Evolutionary conservation across 2,888 invertebrate species (phyloP).

Genomic region (Agrilus biguttatus): DNA sequence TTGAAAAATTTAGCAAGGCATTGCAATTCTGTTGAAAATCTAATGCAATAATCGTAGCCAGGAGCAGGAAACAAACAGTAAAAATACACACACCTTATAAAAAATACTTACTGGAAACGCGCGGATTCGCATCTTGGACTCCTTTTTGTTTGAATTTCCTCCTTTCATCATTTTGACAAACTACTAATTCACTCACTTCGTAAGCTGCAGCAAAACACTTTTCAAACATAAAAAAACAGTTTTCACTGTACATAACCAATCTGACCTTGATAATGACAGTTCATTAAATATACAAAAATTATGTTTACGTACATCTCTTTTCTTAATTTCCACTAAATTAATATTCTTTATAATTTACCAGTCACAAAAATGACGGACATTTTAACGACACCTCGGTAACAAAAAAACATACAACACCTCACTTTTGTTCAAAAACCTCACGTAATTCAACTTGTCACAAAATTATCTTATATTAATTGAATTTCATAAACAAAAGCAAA

Average conservation of each 20-base stretch:
- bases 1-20: too few relatives aligned
- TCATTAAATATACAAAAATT: slow-evolving; percentile 10
- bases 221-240: slow-evolving; percentile 14
- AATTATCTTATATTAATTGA: too few relatives aligned
- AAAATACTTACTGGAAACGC: slow-evolving; percentile 84
- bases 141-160: slow-evolving; percentile 70
- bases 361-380: too few relatives aligned
- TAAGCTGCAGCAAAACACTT: slow-evolving; percentile 8
- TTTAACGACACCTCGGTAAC: too few relatives aligned
- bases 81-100: not conserved
- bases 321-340: slow-evolving; percentile 3
- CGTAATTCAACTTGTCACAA: too few relatives aligned
- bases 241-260: slow-evolving; percentile 16
- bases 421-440: too few relatives aligned
- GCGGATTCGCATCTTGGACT: slow-evolving; percentile 94
- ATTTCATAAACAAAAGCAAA: too few relatives aligned
- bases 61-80: not conserved
- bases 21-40: not conserved
- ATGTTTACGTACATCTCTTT: slow-evolving; percentile 5
- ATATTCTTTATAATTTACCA: not conserved
- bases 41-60: not conserved
- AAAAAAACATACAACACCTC: too few relatives aligned
- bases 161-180: slow-evolving; percentile 47
- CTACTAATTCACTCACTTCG: slow-evolving; percentile 18
- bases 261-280: slow-evolving; percentile 13